Base-by-base conservation (phyloP, 2,888 invertebrate species). In the Chaitophorus viminalis region DNA sequence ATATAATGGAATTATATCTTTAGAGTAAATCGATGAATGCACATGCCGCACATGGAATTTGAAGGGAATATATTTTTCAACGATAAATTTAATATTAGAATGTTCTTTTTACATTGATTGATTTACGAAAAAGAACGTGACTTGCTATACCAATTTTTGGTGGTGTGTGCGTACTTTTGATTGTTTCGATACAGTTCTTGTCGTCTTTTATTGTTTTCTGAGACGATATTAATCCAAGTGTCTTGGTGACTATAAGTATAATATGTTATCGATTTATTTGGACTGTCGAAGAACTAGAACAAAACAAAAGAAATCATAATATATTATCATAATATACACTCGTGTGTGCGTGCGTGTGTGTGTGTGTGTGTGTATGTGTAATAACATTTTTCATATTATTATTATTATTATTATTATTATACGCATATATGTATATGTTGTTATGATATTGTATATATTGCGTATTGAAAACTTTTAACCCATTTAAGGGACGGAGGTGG, bases 401-500 rank as follows among this genome's bases (percentile, higher is more conserved):
- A n/a, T n/a, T n/a, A 39, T 39, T 39, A 9, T 39, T 39, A 39
- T 8, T n/a, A 39, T 8, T 8, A 8, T 8, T 39, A 8, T 39
- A 39, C 39, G 11, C 29, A 29, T n/a, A n/a, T n/a, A n/a, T n/a
- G n/a, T n/a, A n/a, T n/a, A n/a, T n/a, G n/a, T n/a, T n/a, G n/a
- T n/a, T n/a, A n/a, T n/a, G n/a, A n/a, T n/a, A n/a, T n/a, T n/a
- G n/a, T n/a, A 9, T 18, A 3, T 1, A 1, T 11, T 11, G 17
- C n/a, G 14, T 14, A 17, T 46, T 8, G 78, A 70, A 79, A 87
- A 87, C 79, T 87, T 75, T 79, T 87, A 81, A 81, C 81, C 87
- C 87, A 78, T 81, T 75, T 65, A 65, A 75, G 74, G 8, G 39
- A 14, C 14, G 70, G 18, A n/a, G 54, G 9, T n/a, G n/a, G n/a